phyloP scores from a whole-genome alignment of 2,888 invertebrate genomes.

The Stegana nigrithorax region DNA sequence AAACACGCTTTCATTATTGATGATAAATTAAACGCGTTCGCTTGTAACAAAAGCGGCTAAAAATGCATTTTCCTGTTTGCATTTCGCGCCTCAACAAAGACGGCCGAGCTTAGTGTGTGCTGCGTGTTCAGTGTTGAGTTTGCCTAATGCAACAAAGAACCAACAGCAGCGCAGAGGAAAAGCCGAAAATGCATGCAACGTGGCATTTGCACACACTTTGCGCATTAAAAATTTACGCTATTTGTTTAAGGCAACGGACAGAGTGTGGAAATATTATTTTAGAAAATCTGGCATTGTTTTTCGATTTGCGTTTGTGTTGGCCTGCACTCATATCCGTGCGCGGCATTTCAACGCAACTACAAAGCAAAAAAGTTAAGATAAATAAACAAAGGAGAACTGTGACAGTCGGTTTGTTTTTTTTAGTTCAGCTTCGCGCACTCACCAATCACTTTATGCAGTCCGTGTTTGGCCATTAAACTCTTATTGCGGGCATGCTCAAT shows the following conservation, averaged over 20 bases:
- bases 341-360: not conserved
- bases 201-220: not conserved
- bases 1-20: conserved; percentile 54
- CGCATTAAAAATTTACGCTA: conserved; percentile 9
- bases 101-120: not conserved
- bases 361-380: not conserved
- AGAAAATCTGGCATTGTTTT: not conserved
- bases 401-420: not conserved
- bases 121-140: no score
- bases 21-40: conserved; percentile 43
- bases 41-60: not conserved
- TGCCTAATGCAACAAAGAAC: no score
- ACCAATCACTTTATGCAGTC: conserved; percentile 66
- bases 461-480: conserved; percentile 71
- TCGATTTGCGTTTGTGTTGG: not conserved
- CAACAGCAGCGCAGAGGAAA: no score
- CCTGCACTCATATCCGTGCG: conserved; percentile 3
- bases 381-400: not conserved
- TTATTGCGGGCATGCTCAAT: conserved; percentile 82
- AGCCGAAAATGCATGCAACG: no score
- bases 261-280: conserved; percentile 12
- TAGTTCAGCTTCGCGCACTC: conserved; percentile 30
- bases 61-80: conserved; percentile 22
- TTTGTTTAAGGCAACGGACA: conserved; percentile 8
- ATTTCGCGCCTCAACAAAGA: not conserved